phyloP scores from a whole-genome alignment of 2,113 vertebrate species.

The Synchiropus splendidus region DNA sequence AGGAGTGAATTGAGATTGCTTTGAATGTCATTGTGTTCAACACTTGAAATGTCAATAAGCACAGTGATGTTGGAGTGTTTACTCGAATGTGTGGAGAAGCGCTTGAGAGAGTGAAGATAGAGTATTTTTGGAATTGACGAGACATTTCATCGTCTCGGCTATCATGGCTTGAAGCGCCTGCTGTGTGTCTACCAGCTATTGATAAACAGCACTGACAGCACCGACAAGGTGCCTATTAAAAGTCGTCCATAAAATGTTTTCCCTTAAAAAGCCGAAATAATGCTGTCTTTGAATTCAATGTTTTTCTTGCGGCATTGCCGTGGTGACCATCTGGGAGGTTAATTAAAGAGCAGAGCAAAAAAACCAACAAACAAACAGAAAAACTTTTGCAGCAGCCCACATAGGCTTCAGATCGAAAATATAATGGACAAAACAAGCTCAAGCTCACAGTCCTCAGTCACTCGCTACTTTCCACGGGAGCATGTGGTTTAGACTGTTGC shows the following conservation, averaged over 20 bases:
- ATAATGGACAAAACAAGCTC: conserved; percentile 8
- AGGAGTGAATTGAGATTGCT: no score
- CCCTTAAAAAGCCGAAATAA: no score
- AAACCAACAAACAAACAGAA: no score
- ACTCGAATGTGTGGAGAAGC: neutral
- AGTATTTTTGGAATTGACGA: conserved; percentile 4
- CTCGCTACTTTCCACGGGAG: conserved; percentile 16
- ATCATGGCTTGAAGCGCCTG: conserved; percentile 20
- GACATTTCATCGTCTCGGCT: conserved; percentile 16
- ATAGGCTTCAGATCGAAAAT: neutral
- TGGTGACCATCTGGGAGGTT: no score
- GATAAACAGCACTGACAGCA: conserved; percentile 37
- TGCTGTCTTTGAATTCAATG: no score
- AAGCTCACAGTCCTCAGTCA: conserved; percentile 6
- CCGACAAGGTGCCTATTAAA: conserved; percentile 37
- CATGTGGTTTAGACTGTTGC: conserved; percentile 44
- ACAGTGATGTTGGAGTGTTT: no score
- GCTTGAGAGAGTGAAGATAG: neutral
- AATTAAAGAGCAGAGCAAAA: no score
- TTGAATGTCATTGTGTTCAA: no score
- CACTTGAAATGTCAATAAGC: no score
- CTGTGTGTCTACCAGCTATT: conserved; percentile 36
- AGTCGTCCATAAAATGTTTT: conserved; percentile 29
- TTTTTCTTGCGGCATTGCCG: no score
- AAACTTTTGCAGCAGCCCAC: neutral